A percentile compares a stretch with the other conserved stretches of the same genome.
Evolutionary conservation across 2,888 invertebrate genomes (phyloP).

Genomic region (Tetragonisca angustula): DNA sequence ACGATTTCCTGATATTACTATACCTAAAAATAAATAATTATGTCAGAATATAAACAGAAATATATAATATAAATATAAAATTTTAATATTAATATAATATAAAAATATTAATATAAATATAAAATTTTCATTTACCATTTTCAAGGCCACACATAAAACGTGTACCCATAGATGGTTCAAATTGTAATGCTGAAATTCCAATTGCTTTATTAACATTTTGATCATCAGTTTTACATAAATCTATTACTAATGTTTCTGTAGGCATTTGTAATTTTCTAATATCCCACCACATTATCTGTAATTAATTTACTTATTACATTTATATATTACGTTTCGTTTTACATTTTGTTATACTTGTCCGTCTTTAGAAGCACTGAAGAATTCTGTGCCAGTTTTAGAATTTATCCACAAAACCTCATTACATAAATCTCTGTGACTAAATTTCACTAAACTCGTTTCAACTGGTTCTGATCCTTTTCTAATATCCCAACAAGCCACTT

Average conservation of each 20-base stretch:
- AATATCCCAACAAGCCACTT: slow-evolving; percentile 92
- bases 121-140: slow-evolving; percentile 83
- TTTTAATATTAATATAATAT: neutral
- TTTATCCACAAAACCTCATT: slow-evolving; percentile 95
- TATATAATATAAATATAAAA: neutral
- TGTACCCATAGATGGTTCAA: slow-evolving; percentile 93
- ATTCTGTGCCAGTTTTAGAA: slow-evolving; percentile 97
- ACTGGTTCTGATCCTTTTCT: slow-evolving; percentile 93
- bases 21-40: slow-evolving; percentile 81
- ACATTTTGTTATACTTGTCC: slow-evolving; percentile 89
- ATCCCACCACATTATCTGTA: slow-evolving; percentile 88
- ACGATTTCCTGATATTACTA: slow-evolving; percentile 88
- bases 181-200: slow-evolving; percentile 91
- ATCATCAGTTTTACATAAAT: slow-evolving; percentile 88
- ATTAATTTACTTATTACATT: slow-evolving; percentile 1
- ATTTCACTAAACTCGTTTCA: slow-evolving; percentile 91
- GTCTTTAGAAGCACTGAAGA: slow-evolving; percentile 96
- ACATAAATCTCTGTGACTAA: slow-evolving; percentile 95
- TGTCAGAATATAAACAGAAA: neutral
- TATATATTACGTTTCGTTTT: neutral
- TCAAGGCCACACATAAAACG: slow-evolving; percentile 92
- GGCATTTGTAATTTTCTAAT: slow-evolving; percentile 90
- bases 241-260: slow-evolving; percentile 89
- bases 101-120: neutral
- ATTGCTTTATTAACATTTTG: slow-evolving; percentile 88